Base-by-base conservation (phyloP, 53 echinoderm and acorn worm genomes). In the Henricia sp. region DNA sequence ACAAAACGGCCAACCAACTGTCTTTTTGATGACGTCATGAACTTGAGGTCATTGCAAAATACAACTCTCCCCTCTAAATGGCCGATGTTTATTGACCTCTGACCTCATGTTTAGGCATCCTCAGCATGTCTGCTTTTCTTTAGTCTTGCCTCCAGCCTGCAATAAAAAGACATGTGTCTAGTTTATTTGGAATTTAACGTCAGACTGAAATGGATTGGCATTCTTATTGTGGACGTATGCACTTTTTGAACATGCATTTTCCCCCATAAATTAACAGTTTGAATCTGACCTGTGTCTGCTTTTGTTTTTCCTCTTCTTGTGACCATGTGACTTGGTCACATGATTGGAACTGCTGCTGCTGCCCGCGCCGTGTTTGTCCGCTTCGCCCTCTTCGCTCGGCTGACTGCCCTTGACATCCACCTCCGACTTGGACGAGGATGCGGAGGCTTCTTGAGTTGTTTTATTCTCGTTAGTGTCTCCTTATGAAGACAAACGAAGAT, bases 241-340 rank as follows among this genome's bases (percentile, higher is more conserved):
- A n/a, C n/a, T n/a, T n/a, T n/a, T n/a, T n/a, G n/a, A n/a, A n/a
- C n/a, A n/a, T n/a, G n/a, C n/a, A n/a, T n/a, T n/a, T n/a, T n/a
- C n/a, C n/a, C 35, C 37, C 11, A 20, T 6, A 11, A n/a, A 71
- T 16, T 40, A 27, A 52, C 2, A 52, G 9, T 14, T 10, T 21
- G 23, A 63, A 23, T 6, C 77, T 71, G 44, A 99, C 99, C 95
- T 88, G 91, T 99, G 99, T 65, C 95, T 74, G 70, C 92, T 99
- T 74, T 99, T 99, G 85, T 95, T 99, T 91, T 99, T 99, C 89
- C 99, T 99, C 83, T 99, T 99, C 87, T 99, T 99, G 71, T 93
- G 92, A n/a, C 91, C 87, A 53, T 92, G 94, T 35, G 95, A 95
- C 87, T 95, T 99, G 77, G 90, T 82, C 8, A 87, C 62, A 42